Base-by-base conservation (phyloP, 2,888 invertebrate genomes). In the Latrodectus elegans region DNA sequence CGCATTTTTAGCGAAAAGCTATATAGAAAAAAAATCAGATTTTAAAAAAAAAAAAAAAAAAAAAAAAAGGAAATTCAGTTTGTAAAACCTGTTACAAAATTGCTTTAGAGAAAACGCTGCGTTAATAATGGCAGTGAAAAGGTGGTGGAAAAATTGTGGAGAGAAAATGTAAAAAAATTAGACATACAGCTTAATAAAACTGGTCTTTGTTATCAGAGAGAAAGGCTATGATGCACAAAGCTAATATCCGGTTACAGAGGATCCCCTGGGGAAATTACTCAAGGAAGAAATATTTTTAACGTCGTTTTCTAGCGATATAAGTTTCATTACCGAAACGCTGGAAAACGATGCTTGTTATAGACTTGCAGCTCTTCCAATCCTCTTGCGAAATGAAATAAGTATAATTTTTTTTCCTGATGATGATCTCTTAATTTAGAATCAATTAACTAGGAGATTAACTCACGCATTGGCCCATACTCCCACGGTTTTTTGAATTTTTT, bases 221-320 rank as follows among this genome's bases (percentile, higher is more conserved):
- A 68, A 51, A 49, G 53, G 70, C 80, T 71, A 68, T 80, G 75
- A 71, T 70, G 80, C 73, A 70, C 75, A 68, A 84, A 77, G 72
- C 79, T 84, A 80, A 85, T 73, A 85, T 85, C 74, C 74, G 80
- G 80, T 80, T 75, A 75, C 79, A 60, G 38, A 9, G 26, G 38
- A 67, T 17, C 68, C 84, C 75, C 85, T 60, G 52, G 85, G 85
- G 85, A 85, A 85, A 85, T 85, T 80, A 85, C 80, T 75, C 55
- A 70, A 74, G 70, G 74, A 80, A 80, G 80, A 85, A 80, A 85
- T 85, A 80, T 80, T 85, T 85, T 85, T 85, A 85, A 80, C 80
- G 75, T 75, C 70, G 75, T 85, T 80, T 80, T 85, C 85, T 68
- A 64, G 51, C 67, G 74, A 85, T 79, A 75, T 74, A 85, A 70